These are phyloP conservation scores for Equus quagga DNA, from an alignment of 2,113 vertebrate genomes.

Conservation along the genomic window DNA sequence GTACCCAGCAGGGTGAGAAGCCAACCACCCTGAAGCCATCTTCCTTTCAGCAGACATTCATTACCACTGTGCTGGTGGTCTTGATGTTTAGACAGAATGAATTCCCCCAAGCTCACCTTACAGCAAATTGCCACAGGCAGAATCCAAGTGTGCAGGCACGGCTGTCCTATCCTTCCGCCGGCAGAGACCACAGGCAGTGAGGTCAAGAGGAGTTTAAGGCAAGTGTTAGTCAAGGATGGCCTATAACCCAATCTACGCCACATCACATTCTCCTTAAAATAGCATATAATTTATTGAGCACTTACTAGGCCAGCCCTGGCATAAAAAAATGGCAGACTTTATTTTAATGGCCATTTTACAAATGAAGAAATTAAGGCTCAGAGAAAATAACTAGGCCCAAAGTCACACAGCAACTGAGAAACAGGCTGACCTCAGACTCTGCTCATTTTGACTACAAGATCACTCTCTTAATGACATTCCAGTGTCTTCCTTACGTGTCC, in stretches of 20 bases:
- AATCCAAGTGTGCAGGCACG: accelerated
- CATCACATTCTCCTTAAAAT: accelerated
- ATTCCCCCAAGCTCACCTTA: background rate
- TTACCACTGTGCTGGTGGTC: background rate
- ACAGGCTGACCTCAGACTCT: background rate
- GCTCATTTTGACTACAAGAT: background rate
- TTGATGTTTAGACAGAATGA: background rate
- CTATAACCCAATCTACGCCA: background rate
- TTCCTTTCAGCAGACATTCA: background rate
- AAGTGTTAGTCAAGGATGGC: background rate
- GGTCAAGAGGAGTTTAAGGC: background rate
- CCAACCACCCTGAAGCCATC: background rate
- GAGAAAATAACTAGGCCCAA: background rate
- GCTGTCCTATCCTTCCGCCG: accelerated
- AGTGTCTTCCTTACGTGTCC: background rate
- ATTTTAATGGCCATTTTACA: background rate
- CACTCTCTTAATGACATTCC: background rate
- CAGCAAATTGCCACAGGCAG: background rate
- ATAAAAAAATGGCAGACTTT: background rate
- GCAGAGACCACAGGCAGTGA: background rate
- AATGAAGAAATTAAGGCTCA: background rate
- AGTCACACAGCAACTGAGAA: background rate
- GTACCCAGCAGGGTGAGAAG: background rate
- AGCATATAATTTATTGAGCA: accelerated
- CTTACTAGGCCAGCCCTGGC: background rate